Conservation (phyloP, 1,140 invertebrate species). For the Riptortus pedestris region DNA sequence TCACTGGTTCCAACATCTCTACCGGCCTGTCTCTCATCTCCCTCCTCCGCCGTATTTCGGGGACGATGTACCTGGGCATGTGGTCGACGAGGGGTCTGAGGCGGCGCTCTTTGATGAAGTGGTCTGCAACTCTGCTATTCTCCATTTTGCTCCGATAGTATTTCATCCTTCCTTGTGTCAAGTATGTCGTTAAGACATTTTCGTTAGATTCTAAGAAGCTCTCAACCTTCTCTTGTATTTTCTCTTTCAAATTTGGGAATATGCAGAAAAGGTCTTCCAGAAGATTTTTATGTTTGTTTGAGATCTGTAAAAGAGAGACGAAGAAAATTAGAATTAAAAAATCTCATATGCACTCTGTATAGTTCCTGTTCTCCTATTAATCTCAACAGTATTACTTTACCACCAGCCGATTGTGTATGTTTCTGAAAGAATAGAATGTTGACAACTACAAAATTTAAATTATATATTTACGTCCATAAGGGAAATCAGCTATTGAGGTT, state of each 20-base stretch:
- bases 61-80: not conserved
- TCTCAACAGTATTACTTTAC: too few relatives aligned
- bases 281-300: not conserved
- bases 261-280: conserved; percentile 1
- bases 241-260: not conserved
- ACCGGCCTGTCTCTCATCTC: not conserved
- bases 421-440: too few relatives aligned
- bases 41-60: not conserved
- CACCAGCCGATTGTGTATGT: too few relatives aligned
- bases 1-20: too few relatives aligned
- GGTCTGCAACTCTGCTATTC: not conserved
- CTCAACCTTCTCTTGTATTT: not conserved
- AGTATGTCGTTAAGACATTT: conserved; percentile 8
- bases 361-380: too few relatives aligned
- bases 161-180: conserved; percentile 9
- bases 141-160: not conserved
- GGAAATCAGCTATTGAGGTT: too few relatives aligned
- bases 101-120: not conserved
- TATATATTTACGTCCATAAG: too few relatives aligned
- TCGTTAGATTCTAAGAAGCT: conserved; percentile 8
- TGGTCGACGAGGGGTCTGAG: not conserved
- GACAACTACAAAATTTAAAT: too few relatives aligned
- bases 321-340: too few relatives aligned
- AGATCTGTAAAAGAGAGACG: conserved; percentile 15
- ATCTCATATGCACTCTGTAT: too few relatives aligned